phyloP scores from a whole-genome alignment of 2,888 invertebrate species.

The Campopleginae sp. region DNA sequence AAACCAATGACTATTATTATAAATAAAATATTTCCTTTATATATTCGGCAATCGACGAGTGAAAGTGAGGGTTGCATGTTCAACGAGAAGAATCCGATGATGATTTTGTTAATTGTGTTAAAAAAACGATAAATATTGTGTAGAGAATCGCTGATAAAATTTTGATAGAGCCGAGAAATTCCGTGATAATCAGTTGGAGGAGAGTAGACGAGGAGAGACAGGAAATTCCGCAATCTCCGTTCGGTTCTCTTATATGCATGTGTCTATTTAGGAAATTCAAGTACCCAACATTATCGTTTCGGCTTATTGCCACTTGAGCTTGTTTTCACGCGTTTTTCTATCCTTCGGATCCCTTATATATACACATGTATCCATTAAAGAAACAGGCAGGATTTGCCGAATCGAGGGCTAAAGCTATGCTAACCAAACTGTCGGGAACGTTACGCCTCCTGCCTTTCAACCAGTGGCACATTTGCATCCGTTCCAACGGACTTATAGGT shows the following conservation, averaged over 20 bases:
- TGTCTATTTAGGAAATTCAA: slow-evolving; percentile 64
- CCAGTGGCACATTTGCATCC: slow-evolving; percentile 39
- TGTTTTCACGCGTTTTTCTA: slow-evolving; percentile 51
- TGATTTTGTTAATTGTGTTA: background rate
- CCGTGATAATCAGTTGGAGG: background rate
- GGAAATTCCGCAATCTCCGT: slow-evolving; percentile 31
- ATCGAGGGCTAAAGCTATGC: slow-evolving; percentile 53
- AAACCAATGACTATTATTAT: background rate
- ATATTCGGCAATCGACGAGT: background rate
- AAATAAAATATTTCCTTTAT: background rate
- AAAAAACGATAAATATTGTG: background rate
- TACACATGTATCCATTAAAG: background rate
- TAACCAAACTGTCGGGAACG: slow-evolving; percentile 35
- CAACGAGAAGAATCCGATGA: background rate
- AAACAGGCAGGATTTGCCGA: slow-evolving; percentile 30
- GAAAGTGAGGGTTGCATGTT: background rate
- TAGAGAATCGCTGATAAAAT: background rate
- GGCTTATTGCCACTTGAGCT: slow-evolving; percentile 66
- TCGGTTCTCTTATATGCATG: slow-evolving; percentile 47
- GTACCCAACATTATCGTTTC: slow-evolving; percentile 70
- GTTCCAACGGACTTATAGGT: background rate
- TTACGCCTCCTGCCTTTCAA: slow-evolving; percentile 12
- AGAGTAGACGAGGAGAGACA: slow-evolving; percentile 20
- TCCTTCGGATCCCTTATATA: slow-evolving; percentile 8
- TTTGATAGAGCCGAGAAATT: background rate